Percentiles rank a stretch among this genome's conserved stretches.
Conservation (phyloP, 2,797 vertebrate species). For the Parambassis ranga region DNA sequence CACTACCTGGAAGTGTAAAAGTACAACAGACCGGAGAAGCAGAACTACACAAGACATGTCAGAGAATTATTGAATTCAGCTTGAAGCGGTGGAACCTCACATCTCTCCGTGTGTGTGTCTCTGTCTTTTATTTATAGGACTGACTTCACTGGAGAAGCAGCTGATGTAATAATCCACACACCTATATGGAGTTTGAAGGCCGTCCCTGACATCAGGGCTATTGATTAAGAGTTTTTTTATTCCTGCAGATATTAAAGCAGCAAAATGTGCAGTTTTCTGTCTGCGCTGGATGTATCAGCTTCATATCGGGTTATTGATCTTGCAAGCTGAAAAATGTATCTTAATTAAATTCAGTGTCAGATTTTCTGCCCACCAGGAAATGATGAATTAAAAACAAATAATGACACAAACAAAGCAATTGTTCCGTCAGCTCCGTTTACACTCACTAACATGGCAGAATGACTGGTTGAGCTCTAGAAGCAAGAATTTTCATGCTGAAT, state of each 20-base stretch:
- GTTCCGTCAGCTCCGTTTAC: too few species aligned
- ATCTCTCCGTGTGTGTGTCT: neutral
- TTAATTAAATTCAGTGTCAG: neutral
- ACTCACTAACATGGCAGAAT: too few species aligned
- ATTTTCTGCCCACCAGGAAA: neutral
- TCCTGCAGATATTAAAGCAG: neutral
- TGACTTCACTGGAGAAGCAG: neutral
- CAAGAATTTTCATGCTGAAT: too few species aligned
- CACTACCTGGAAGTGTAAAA: constrained; percentile 27
- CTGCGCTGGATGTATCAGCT: too few species aligned
- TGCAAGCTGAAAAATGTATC: neutral
- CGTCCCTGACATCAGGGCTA: neutral
- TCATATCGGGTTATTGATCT: neutral
- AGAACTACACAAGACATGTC: constrained; percentile 6
- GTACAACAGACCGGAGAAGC: neutral
- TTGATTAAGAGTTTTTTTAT: neutral
- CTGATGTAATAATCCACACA: neutral
- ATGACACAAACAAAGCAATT: too few species aligned
- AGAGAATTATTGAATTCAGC: constrained; percentile 17
- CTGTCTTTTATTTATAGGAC: constrained; percentile 37
- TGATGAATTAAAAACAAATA: neutral
- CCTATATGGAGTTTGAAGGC: neutral
- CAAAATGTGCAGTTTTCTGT: neutral
- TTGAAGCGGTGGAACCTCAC: constrained; percentile 6
- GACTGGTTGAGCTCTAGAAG: too few species aligned